Evolutionary conservation across 1,140 invertebrate genomes (phyloP), one percentile per base, ranked within the genome.

Genomic region (Hydropsyche tenuis): DNA sequence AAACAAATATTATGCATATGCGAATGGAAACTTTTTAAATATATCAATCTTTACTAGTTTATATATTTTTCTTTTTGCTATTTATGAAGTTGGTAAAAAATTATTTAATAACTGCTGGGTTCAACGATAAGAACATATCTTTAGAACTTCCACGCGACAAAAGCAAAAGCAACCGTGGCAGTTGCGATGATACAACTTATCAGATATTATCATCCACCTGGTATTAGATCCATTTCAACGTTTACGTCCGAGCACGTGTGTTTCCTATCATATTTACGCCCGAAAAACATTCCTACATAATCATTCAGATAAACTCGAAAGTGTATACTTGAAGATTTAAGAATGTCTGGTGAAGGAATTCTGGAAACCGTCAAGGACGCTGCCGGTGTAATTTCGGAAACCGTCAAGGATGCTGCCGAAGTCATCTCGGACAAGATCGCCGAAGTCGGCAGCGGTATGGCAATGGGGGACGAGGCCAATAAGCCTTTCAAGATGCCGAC

Each of bases 401-500:
- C n/a, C n/a, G 80, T 82, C 75, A 75, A 78, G 14, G 74, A 82
- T 25, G 81, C 80, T 74, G 74, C 81, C 66, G 77, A 80, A 63
- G 80, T 80, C 72, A 78, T 84, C 27, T 80, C 79, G n/a, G 80
- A 85, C 27, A 80, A 81, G 2, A 6, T 85, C 27, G 80, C 79
- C 14, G 80, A 85, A 27, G 79, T 81, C 0, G 68, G 68, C 1
- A 78, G 83, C 75, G 76, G 27, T 42, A 5, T 69, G 22, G 45
- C 45, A 3, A 83, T 76, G 25, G 78, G 56, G 72, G 79, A 81
- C 42, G 75, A 78, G 6, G 73, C 77, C 7, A 7, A 60, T 25
- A 66, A 76, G 6, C 79, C 80, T 0, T 82, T 82, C 46, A 78
- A 85, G 77, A 78, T 85, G 76, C 87, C 87, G 11, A 83, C 84